Conservation (phyloP, 2,888 invertebrate species). For the Adineta ricciae region DNA sequence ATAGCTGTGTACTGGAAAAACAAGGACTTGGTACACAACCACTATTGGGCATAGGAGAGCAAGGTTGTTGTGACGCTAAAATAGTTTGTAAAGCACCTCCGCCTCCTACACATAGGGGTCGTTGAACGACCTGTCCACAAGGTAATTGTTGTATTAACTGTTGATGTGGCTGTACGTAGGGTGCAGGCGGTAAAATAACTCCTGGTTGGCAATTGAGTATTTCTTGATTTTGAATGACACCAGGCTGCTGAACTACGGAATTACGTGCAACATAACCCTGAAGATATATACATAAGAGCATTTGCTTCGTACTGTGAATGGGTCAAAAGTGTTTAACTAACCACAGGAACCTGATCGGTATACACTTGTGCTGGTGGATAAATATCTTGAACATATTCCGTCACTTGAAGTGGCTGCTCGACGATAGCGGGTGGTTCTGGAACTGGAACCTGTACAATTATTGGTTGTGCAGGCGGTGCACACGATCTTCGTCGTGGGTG, state of each 20-base stretch:
- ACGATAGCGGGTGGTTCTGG: background rate
- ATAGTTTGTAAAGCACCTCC: background rate
- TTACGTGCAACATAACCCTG: background rate
- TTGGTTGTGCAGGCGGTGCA: background rate
- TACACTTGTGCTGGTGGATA: background rate
- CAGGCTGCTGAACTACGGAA: background rate
- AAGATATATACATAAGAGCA: background rate
- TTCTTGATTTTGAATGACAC: background rate
- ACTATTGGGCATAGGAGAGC: background rate
- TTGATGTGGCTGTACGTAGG: background rate
- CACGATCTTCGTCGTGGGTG: background rate
- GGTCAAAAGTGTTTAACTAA: background rate
- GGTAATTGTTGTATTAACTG: background rate
- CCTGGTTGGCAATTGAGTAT: background rate
- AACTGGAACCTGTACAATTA: background rate
- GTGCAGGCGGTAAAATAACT: background rate
- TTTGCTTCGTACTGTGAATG: background rate
- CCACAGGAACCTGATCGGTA: background rate
- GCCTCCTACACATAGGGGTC: background rate
- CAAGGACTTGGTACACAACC: background rate
- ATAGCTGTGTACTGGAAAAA: background rate
- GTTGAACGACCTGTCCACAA: background rate
- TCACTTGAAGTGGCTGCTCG: background rate
- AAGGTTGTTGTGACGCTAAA: background rate
- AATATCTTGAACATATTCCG: conserved; percentile 13